Conservation (phyloP, 2,797 vertebrate species). For the Leuciscus waleckii region DNA sequence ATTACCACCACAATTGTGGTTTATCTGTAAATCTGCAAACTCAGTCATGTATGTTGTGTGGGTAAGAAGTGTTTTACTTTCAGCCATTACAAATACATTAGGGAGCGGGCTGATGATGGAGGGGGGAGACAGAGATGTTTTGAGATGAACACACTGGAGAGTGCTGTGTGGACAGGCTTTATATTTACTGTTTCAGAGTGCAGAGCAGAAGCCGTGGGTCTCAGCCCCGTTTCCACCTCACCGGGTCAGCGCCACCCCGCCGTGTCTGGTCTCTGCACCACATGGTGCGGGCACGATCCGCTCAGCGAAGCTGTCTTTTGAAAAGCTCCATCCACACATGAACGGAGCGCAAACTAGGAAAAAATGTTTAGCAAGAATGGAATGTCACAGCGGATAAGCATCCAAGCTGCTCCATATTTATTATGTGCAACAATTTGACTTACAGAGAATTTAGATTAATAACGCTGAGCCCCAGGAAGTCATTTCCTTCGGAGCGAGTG, state of each 20-base stretch:
- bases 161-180: constrained; percentile 71
- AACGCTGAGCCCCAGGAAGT: constrained; percentile 93
- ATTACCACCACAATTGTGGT: constrained; percentile 17
- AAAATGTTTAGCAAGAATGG: constrained; percentile 74
- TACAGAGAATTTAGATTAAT: constrained; percentile 99
- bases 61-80: constrained; percentile 39
- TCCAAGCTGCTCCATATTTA: constrained; percentile 93
- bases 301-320: constrained; percentile 76
- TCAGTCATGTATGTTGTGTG: constrained; percentile 42
- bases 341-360: constrained; percentile 71
- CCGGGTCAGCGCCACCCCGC: constrained; percentile 54
- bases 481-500: constrained; percentile 97
- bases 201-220: constrained; percentile 59
- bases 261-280: background rate
- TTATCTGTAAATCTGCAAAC: constrained; percentile 30
- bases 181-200: constrained; percentile 68
- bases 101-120: constrained; percentile 65
- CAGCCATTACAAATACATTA: constrained; percentile 48
- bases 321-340: constrained; percentile 73
- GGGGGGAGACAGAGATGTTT: constrained; percentile 64
- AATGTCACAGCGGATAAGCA: constrained; percentile 85
- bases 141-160: constrained; percentile 78
- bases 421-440: constrained; percentile 95
- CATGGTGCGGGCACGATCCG: constrained; percentile 64
- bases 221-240: constrained; percentile 49